Evolutionary conservation across 2,888 invertebrate genomes (phyloP).

Genomic region (Cerceris rybyensis): DNA sequence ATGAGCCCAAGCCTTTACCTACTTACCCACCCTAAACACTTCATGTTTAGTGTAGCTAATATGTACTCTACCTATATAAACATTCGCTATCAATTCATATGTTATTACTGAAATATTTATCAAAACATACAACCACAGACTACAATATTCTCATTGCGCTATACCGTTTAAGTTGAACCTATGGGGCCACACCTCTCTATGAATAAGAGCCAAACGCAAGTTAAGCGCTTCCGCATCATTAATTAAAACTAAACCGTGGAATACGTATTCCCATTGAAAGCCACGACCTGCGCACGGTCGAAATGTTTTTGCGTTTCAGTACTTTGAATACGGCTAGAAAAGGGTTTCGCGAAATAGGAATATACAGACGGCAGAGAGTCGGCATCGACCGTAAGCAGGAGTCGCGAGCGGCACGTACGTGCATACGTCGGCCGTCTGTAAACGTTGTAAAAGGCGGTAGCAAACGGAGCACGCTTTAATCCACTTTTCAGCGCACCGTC

Average conservation of each 20-base stretch:
- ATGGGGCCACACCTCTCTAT: no score
- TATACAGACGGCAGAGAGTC: slow-evolving; percentile 33
- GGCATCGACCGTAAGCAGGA: slow-evolving; percentile 26
- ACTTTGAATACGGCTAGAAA: slow-evolving; percentile 28
- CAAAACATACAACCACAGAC: no score
- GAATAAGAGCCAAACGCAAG: neutral
- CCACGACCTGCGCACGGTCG: neutral
- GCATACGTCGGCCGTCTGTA: slow-evolving; percentile 34
- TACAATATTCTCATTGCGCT: no score
- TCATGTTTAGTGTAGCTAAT: no score
- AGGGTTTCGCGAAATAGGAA: slow-evolving; percentile 22
- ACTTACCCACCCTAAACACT: no score
- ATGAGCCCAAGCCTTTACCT: no score
- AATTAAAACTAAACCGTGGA: slow-evolving; percentile 34
- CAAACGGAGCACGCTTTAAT: slow-evolving; percentile 68
- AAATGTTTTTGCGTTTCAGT: slow-evolving; percentile 23
- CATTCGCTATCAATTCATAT: no score
- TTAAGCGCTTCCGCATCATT: slow-evolving; percentile 23
- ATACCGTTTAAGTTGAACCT: no score
- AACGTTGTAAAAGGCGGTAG: slow-evolving; percentile 64
- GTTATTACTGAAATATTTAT: no score
- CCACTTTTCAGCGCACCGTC: slow-evolving; percentile 65
- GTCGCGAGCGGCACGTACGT: slow-evolving; percentile 9
- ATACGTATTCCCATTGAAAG: slow-evolving; percentile 1
- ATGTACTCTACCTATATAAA: no score